These are phyloP conservation scores for Leptopilina clavipes DNA, from an alignment of 1,140 invertebrate genomes.

Conservation along the genomic window DNA sequence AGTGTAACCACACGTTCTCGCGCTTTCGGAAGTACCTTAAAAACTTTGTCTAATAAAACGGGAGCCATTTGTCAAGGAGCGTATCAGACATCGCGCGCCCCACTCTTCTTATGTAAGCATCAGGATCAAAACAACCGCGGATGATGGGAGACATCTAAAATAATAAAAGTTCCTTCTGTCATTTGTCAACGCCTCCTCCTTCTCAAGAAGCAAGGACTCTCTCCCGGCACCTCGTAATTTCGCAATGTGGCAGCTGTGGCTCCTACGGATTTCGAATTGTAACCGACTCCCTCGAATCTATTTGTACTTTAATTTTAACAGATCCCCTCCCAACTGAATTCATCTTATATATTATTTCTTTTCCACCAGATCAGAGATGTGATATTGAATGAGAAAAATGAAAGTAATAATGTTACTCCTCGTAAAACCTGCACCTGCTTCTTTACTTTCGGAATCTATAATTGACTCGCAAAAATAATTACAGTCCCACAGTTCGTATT, in stretches of 20 bases:
- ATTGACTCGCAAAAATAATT: no score
- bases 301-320: slow-evolving; percentile 31
- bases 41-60: slow-evolving; percentile 72
- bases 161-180: slow-evolving; percentile 75
- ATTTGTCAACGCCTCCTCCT: slow-evolving; percentile 73
- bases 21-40: slow-evolving; percentile 55
- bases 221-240: slow-evolving; percentile 55
- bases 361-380: not conserved
- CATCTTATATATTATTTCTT: not conserved
- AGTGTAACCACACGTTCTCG: slow-evolving; percentile 50
- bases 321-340: not conserved
- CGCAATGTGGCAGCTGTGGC: slow-evolving; percentile 60
- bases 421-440: no score
- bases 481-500: no score
- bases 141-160: slow-evolving; percentile 73
- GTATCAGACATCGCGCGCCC: slow-evolving; percentile 42
- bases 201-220: slow-evolving; percentile 52
- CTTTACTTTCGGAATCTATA: no score
- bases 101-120: slow-evolving; percentile 55
- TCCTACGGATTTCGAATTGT: slow-evolving; percentile 56
- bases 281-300: slow-evolving; percentile 43
- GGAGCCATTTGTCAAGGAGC: slow-evolving; percentile 70
- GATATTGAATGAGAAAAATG: not conserved
- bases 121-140: slow-evolving; percentile 42
- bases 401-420: not conserved